Percentiles rank a stretch among this genome's conserved stretches.
Conservation (phyloP, 2,113 vertebrate genomes). For the Thermophis baileyi region DNA sequence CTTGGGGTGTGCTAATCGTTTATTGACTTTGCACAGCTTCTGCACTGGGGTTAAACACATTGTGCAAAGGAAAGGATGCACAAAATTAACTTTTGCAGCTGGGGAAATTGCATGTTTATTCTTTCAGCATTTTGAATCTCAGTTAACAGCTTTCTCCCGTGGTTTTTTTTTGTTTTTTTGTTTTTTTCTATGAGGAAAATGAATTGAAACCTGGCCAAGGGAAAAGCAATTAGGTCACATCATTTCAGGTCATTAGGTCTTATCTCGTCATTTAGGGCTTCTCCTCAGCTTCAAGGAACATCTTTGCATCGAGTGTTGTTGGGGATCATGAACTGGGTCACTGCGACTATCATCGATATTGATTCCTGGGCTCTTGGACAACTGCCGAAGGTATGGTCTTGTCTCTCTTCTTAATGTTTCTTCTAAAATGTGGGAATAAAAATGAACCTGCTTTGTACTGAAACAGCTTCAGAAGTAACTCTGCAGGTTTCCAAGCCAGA, state of each 20-base stretch:
- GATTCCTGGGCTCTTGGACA: neutral
- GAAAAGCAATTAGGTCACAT: neutral
- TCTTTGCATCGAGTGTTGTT: neutral
- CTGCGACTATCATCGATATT: neutral
- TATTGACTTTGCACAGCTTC: constrained; percentile 45
- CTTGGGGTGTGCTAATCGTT: constrained; percentile 44
- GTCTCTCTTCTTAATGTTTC: neutral
- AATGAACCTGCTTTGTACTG: neutral
- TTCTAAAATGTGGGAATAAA: neutral
- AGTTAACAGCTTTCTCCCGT: neutral
- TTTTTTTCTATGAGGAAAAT: neutral
- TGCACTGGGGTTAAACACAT: constrained; percentile 43
- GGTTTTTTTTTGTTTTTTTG: no score
- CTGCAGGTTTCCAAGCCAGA: neutral
- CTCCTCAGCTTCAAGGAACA: neutral
- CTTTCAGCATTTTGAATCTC: neutral
- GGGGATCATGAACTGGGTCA: neutral
- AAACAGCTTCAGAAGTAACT: neutral
- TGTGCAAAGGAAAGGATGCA: neutral
- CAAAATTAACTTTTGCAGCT: neutral
- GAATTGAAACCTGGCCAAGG: neutral
- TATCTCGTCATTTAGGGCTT: neutral
- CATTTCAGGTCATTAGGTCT: neutral
- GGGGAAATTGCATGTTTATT: neutral
- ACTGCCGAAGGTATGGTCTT: neutral